Evolutionary conservation across 2,888 invertebrate genomes (phyloP), one percentile per base, ranked within the genome.

Genomic region (Idaea biselata): DNA sequence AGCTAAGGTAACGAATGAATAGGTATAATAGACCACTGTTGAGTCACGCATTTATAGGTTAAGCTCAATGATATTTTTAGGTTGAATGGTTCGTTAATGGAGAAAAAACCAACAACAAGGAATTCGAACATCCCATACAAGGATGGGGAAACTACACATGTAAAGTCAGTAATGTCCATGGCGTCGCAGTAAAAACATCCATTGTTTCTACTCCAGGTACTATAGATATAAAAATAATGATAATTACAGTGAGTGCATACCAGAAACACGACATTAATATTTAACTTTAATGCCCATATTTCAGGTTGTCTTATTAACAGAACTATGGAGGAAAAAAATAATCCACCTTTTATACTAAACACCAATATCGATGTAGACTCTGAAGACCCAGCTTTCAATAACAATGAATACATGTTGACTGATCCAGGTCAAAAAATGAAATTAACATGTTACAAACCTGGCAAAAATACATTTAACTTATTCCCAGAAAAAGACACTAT

Each of bases 121-220:
- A 6, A 1, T 7, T 55, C 18, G 33, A 63, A 17, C 59, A 61
- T 17, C 7, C n/a, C 0, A 65, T 71, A 16, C 44, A 54, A 11
- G 64, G 66, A 31, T 71, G 66, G 70, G 74, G 74, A 58, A 56
- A 63, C 6, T 73, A 71, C 63, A 58, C 58, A 7, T 74, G 74
- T 33, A 59, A 56, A n/a, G 67, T 65, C 1, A 65, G 55, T 33
- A 74, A 74, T 62, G 59, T 60, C 3, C 70, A 70, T 53, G 74
- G 70, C 33, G 65, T 58, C 33, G 57, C 70, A 4, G 32, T 64
- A 17, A 68, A 25, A 58, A 66, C 32, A 0, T 69, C 67, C 33
- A 60, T 62, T 32, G 65, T 69, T 16, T 60, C 67, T 7, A 58
- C 63, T 33, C 53, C 17, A 59, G 64, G 64, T 64, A 61, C 14